These are phyloP conservation scores for Forbesichthys agassizii DNA, from an alignment of 2,113 vertebrate genomes.

Conservation along the genomic window DNA sequence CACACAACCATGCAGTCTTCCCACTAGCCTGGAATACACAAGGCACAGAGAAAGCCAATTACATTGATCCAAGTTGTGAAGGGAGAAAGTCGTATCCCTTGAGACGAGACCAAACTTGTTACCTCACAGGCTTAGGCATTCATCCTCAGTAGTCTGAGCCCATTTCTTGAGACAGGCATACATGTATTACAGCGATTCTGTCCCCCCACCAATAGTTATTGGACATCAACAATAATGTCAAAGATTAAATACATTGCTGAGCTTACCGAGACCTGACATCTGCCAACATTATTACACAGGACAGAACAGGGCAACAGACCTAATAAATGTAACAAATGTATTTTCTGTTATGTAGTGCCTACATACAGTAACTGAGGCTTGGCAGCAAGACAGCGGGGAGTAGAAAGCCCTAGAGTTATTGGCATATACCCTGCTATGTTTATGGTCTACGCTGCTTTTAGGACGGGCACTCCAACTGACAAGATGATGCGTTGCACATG, in stretches of 20 bases:
- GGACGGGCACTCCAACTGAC: conserved; percentile 38
- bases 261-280: no score
- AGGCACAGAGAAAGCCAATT: not conserved
- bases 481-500: conserved; percentile 5
- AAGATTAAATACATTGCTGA: no score
- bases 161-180: not conserved
- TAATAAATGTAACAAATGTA: conserved; percentile 14
- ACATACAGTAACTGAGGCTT: conserved; percentile 21
- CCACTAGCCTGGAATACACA: not conserved
- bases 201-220: no score
- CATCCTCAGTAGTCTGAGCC: not conserved
- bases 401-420: conserved; percentile 20
- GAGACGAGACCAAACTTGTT: not conserved
- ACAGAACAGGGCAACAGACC: conserved; percentile 7
- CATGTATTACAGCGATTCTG: not conserved
- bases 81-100: not conserved
- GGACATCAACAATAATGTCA: no score
- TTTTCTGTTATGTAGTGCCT: conserved; percentile 12
- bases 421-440: conserved; percentile 31
- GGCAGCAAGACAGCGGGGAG: conserved; percentile 32
- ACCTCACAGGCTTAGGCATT: not conserved
- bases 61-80: not conserved
- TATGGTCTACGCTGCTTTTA: conserved; percentile 38
- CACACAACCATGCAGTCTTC: not conserved
- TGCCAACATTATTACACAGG: not conserved